These are phyloP conservation scores for Pan paniscus DNA, from an alignment of 2,113 vertebrate genomes.

Conservation along the genomic window DNA sequence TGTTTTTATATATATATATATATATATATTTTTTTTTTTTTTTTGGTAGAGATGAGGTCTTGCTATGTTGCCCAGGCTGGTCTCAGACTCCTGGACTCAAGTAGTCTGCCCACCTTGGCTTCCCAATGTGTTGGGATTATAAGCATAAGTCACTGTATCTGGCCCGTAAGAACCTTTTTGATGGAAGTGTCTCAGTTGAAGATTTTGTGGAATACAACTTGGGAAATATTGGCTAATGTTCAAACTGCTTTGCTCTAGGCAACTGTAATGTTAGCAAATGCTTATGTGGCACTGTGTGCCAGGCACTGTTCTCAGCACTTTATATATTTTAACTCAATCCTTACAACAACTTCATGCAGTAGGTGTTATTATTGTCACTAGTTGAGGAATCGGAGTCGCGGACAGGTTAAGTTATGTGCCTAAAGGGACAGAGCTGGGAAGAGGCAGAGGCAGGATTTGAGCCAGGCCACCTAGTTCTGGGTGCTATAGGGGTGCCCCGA, in stretches of 20 bases:
- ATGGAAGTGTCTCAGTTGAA: background rate
- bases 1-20: rapidly evolving
- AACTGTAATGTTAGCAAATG: background rate
- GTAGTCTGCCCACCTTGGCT: too few species aligned
- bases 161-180: background rate
- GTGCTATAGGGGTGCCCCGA: too few species aligned
- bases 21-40: too few species aligned
- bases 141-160: too few species aligned
- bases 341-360: background rate
- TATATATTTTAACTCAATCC: background rate
- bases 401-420: background rate
- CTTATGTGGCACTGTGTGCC: rapidly evolving
- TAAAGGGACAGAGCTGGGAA: background rate
- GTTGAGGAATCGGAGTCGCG: background rate
- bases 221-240: background rate
- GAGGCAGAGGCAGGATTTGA: background rate
- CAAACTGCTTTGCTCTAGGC: background rate
- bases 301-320: background rate
- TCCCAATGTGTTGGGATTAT: too few species aligned
- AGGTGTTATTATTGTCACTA: background rate
- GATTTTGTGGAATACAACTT: background rate
- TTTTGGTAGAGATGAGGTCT: too few species aligned
- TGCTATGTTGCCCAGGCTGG: too few species aligned
- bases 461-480: background rate
- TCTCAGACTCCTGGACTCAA: too few species aligned